These are phyloP conservation scores for Atethmia centrago DNA, from an alignment of 2,888 invertebrate species.

Conservation along the genomic window DNA sequence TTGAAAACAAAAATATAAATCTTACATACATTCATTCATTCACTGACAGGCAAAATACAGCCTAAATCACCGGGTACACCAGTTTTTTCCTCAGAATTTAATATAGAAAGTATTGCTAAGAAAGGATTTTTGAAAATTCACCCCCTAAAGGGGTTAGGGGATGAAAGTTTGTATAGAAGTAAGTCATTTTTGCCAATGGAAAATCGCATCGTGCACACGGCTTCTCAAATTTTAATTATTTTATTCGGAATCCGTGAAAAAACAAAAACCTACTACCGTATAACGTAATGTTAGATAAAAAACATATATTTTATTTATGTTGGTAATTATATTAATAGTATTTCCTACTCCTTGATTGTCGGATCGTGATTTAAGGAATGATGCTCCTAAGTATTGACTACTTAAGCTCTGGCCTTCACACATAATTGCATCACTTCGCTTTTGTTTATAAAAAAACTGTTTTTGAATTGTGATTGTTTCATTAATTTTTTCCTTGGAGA, in stretches of 20 bases:
- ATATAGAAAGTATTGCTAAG: too few relatives aligned
- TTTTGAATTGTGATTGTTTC: constrained; percentile 35
- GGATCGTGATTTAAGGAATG: constrained; percentile 60
- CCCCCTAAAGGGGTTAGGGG: too few relatives aligned
- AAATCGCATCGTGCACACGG: too few relatives aligned
- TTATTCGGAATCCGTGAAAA: constrained; percentile 18
- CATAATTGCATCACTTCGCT: constrained; percentile 48
- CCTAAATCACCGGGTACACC: too few relatives aligned
- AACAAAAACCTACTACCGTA: constrained; percentile 58
- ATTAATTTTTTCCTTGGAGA: constrained; percentile 16
- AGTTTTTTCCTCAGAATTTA: too few relatives aligned
- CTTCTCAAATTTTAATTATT: neutral
- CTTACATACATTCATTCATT: too few relatives aligned
- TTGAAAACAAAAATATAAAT: neutral
- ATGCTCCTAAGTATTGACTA: constrained; percentile 49
- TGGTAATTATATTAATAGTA: constrained; percentile 61
- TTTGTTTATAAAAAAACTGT: constrained; percentile 41
- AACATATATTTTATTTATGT: constrained; percentile 52
- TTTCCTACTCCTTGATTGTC: constrained; percentile 64
- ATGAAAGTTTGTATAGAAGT: too few relatives aligned
- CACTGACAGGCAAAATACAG: too few relatives aligned
- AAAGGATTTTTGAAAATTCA: too few relatives aligned
- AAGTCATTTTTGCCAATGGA: too few relatives aligned
- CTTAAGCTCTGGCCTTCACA: constrained; percentile 50
- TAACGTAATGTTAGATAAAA: constrained; percentile 37